phyloP scores from a whole-genome alignment of 2,113 vertebrate genomes.

The Acanthisitta chloris region DNA sequence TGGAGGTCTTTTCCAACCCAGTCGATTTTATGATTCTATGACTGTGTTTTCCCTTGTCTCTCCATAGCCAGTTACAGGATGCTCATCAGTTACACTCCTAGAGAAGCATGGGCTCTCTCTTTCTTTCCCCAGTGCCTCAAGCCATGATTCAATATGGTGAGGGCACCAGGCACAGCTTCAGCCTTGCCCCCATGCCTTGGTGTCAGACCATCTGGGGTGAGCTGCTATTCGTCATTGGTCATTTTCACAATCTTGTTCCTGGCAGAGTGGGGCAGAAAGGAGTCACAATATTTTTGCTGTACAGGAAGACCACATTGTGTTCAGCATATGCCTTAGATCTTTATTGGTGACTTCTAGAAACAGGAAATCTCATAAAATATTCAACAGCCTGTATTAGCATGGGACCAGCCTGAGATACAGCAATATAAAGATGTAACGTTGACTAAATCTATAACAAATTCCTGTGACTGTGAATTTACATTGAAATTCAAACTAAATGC shows the following conservation, averaged over 20 bases:
- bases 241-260: background rate
- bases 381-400: background rate
- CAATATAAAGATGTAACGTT: background rate
- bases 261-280: background rate
- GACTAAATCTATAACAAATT: background rate
- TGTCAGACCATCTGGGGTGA: background rate
- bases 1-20: too few species aligned
- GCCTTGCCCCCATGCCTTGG: fast-evolving
- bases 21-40: too few species aligned
- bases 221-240: background rate
- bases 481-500: background rate
- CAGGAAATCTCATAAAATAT: background rate
- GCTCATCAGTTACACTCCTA: background rate
- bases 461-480: background rate
- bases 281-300: background rate
- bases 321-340: background rate
- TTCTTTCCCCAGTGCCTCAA: background rate
- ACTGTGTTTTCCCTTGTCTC: background rate
- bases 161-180: background rate
- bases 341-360: background rate
- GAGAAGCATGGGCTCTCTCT: background rate
- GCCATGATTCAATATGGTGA: fast-evolving
- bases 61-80: background rate
- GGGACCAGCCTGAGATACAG: background rate
- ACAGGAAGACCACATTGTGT: background rate